These are phyloP conservation scores for Andrena fulva DNA, from an alignment of 2,888 invertebrate genomes.

Conservation along the genomic window DNA sequence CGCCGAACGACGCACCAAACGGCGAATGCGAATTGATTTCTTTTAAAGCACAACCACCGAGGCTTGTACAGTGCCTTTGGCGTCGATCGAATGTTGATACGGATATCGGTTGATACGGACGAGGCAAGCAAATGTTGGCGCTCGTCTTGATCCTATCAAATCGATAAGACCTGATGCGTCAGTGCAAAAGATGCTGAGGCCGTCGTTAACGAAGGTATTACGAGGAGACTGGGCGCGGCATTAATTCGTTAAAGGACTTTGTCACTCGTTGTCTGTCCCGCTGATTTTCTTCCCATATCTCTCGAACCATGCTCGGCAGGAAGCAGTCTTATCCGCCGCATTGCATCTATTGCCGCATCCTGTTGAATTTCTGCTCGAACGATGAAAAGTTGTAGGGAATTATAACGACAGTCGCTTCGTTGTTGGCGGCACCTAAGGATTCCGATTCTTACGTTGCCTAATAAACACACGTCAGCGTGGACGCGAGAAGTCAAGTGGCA, in stretches of 20 bases:
- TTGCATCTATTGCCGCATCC: constrained; percentile 15
- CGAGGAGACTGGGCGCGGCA: not conserved
- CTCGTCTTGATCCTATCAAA: not conserved
- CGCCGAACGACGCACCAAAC: too few relatives aligned
- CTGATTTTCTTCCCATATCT: not conserved
- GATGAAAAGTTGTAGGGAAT: not conserved
- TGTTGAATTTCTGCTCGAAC: not conserved
- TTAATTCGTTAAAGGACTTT: not conserved
- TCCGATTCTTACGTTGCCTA: not conserved
- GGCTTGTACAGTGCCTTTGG: too few relatives aligned
- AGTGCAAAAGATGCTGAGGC: not conserved
- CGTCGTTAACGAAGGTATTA: not conserved
- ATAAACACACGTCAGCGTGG: not conserved
- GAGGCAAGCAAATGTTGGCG: too few relatives aligned
- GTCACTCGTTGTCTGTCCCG: not conserved
- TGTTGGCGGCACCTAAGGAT: not conserved
- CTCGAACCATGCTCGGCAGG: not conserved
- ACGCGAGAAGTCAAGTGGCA: too few relatives aligned
- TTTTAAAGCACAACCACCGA: too few relatives aligned
- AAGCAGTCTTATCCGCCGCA: not conserved
- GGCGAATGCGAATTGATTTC: too few relatives aligned
- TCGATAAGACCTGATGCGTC: not conserved
- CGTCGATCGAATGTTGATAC: too few relatives aligned
- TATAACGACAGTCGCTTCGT: not conserved
- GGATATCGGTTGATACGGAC: too few relatives aligned